These are phyloP conservation scores for Dolichotis patagonum DNA, from an alignment of 2,113 vertebrate genomes.

Conservation along the genomic window DNA sequence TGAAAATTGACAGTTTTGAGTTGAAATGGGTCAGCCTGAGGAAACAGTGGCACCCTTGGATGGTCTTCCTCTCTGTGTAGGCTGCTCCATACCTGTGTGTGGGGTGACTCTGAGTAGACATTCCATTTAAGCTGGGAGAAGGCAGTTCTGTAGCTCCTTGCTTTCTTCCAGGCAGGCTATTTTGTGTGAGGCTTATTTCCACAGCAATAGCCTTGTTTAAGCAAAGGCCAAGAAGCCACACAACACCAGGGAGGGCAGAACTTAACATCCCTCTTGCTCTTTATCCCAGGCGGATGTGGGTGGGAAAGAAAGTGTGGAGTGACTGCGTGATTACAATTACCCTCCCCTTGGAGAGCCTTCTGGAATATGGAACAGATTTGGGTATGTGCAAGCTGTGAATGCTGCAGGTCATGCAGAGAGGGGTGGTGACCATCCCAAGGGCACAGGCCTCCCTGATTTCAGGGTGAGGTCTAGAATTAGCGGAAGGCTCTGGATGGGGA, in stretches of 20 bases:
- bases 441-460: constrained; percentile 78
- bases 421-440: constrained; percentile 68
- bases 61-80: neutral
- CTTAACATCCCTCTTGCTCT: neutral
- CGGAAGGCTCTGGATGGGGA: constrained; percentile 42
- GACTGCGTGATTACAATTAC: constrained; percentile 52
- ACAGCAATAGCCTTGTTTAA: constrained; percentile 76
- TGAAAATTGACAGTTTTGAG: neutral
- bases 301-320: constrained; percentile 63
- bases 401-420: constrained; percentile 45
- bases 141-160: constrained; percentile 70
- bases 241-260: constrained; percentile 34
- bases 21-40: neutral
- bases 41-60: neutral
- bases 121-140: constrained; percentile 77
- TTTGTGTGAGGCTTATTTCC: constrained; percentile 73
- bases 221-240: constrained; percentile 74
- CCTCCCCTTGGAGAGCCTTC: constrained; percentile 39
- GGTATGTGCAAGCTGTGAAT: constrained; percentile 64
- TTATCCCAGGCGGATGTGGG: constrained; percentile 66
- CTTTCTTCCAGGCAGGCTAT: constrained; percentile 78
- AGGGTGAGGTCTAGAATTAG: constrained; percentile 79
- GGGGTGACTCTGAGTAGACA: constrained; percentile 69
- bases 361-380: constrained; percentile 81
- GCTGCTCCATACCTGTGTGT: neutral